Percentiles rank a stretch among this genome's conserved stretches.
These are phyloP conservation scores for Brenthis ino DNA, from an alignment of 2,888 invertebrate genomes.

Conservation along the genomic window DNA sequence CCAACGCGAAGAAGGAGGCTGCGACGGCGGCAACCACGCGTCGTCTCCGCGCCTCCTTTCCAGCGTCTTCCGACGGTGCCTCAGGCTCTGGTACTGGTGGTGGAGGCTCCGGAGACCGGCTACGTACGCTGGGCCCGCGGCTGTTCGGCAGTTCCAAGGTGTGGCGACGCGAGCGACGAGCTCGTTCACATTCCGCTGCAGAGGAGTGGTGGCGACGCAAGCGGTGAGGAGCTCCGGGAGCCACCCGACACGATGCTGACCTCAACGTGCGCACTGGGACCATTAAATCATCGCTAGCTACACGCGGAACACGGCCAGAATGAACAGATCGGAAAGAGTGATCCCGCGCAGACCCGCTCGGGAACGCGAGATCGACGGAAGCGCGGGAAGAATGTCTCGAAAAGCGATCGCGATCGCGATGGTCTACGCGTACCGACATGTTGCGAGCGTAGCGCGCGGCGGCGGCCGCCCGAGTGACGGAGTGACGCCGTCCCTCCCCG, in stretches of 20 bases:
- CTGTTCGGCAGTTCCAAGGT: constrained; percentile 73
- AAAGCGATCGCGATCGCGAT: constrained; percentile 76
- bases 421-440: constrained; percentile 78
- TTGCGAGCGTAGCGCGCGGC: constrained; percentile 77
- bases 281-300: constrained; percentile 76
- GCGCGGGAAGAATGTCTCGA: constrained; percentile 79
- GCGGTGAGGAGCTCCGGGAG: constrained; percentile 74
- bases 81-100: constrained; percentile 66
- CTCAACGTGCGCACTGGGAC: constrained; percentile 76
- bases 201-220: constrained; percentile 77
- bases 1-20: constrained; percentile 87
- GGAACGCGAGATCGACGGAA: constrained; percentile 73
- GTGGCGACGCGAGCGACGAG: constrained; percentile 72
- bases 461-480: constrained; percentile 78
- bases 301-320: constrained; percentile 74
- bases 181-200: constrained; percentile 76
- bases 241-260: constrained; percentile 74
- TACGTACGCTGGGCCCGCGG: constrained; percentile 74
- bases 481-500: constrained; percentile 38
- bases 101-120: constrained; percentile 71
- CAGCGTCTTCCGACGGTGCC: constrained; percentile 78
- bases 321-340: constrained; percentile 77
- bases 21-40: constrained; percentile 87
- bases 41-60: constrained; percentile 85
- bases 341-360: constrained; percentile 69